Percentiles rank a stretch among this genome's conserved stretches.
Conservation (phyloP, 2,797 vertebrate genomes). For the Chaunax sp. region DNA sequence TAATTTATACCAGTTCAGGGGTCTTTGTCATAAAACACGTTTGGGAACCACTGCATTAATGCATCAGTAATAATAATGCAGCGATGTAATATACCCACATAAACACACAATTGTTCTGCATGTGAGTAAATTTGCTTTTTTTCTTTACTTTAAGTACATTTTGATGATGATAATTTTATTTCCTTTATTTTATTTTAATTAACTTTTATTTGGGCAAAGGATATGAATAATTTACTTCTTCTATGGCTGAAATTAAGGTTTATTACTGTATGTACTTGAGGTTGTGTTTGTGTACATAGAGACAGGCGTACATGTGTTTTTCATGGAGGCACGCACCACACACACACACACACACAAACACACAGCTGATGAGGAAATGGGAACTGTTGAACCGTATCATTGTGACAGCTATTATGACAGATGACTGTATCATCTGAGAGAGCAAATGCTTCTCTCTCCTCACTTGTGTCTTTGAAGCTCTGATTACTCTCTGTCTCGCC, state of each 20-base stretch:
- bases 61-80: too few relatives aligned
- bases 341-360: conserved; percentile 43
- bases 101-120: too few relatives aligned
- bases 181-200: too few relatives aligned
- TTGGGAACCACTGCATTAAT: too few relatives aligned
- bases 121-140: too few relatives aligned
- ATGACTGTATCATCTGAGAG: conserved; percentile 75
- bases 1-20: too few relatives aligned
- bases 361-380: conserved; percentile 63
- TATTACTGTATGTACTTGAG: conserved; percentile 5
- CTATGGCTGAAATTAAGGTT: neutral
- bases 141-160: too few relatives aligned
- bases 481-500: conserved; percentile 49
- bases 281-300: conserved; percentile 25
- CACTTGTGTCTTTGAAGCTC: conserved; percentile 49
- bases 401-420: conserved; percentile 77
- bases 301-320: conserved; percentile 38
- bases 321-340: conserved; percentile 57
- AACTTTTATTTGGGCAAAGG: neutral
- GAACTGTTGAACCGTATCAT: conserved; percentile 73
- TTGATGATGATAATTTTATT: neutral
- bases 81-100: too few relatives aligned
- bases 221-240: neutral
- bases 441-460: conserved; percentile 58
- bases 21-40: too few relatives aligned